Conservation (phyloP, 2,113 vertebrate species). For the Mus pahari region DNA sequence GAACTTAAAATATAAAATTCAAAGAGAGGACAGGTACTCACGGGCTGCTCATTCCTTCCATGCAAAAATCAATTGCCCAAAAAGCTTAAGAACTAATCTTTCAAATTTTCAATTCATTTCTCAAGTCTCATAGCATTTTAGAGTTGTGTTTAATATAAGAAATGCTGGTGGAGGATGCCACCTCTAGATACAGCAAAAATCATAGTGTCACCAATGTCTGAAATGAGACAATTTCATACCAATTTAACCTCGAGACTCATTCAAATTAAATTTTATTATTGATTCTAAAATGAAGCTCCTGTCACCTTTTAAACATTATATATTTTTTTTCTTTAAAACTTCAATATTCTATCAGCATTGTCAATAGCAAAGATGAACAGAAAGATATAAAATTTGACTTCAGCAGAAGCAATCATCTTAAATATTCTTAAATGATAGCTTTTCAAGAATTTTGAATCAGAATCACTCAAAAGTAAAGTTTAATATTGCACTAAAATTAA, state of each 20-base stretch:
- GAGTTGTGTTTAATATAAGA: not conserved
- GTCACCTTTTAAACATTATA: not conserved
- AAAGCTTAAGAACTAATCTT: slow-evolving; percentile 22
- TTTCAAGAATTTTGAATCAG: slow-evolving; percentile 1
- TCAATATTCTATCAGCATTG: not conserved
- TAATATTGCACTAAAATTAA: not conserved
- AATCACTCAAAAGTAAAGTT: not conserved
- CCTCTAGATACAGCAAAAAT: slow-evolving; percentile 19
- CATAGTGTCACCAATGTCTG: not conserved
- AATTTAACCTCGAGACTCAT: not conserved
- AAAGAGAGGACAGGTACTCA: not conserved
- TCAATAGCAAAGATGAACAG: not conserved
- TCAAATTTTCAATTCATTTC: slow-evolving; percentile 48
- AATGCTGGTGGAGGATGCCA: not conserved
- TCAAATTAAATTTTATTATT: slow-evolving; percentile 9
- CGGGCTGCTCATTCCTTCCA: not conserved
- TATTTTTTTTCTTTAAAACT: not conserved
- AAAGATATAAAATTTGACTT: not conserved
- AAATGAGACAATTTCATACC: slow-evolving; percentile 22
- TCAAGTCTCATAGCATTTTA: slow-evolving; percentile 32
- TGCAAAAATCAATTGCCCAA: slow-evolving; percentile 21
- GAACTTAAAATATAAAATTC: slow-evolving; percentile 8
- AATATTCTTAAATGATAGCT: not conserved
- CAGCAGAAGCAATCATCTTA: not conserved
- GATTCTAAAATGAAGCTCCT: not conserved